Percentiles rank a stretch among this genome's conserved stretches.
Conservation (phyloP, 2,113 vertebrate genomes). For the Eurystomus gularis region DNA sequence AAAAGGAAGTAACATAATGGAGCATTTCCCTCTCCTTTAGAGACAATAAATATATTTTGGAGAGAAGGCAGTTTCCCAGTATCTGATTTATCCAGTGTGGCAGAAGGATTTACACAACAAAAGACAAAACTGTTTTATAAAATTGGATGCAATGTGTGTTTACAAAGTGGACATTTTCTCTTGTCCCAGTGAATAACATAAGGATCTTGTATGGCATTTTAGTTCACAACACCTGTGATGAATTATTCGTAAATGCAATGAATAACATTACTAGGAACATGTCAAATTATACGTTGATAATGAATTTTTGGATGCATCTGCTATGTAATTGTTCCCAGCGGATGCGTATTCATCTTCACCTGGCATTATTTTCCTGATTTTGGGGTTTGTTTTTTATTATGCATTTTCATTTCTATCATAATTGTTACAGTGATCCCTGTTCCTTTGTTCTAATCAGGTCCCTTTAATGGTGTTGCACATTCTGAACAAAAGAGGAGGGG, state of each 20-base stretch:
- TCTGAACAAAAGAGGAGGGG: constrained; percentile 61
- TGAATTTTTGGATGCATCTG: constrained; percentile 65
- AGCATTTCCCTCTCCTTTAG: not conserved
- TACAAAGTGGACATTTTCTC: constrained; percentile 61
- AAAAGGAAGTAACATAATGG: not conserved
- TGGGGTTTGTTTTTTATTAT: constrained; percentile 63
- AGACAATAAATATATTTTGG: constrained; percentile 12
- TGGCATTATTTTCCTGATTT: constrained; percentile 76
- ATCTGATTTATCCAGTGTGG: not conserved
- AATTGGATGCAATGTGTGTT: constrained; percentile 23
- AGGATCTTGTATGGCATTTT: constrained; percentile 37
- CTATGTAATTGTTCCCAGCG: constrained; percentile 58
- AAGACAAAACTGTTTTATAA: constrained; percentile 40
- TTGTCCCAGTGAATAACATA: constrained; percentile 35
- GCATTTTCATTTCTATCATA: constrained; percentile 83
- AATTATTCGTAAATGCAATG: constrained; percentile 72
- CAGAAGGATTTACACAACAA: constrained; percentile 40
- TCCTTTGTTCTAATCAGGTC: constrained; percentile 72
- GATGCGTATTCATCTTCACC: constrained; percentile 58
- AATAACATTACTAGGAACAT: constrained; percentile 65
- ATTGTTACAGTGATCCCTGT: constrained; percentile 73
- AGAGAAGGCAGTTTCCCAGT: not conserved
- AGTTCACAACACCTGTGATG: constrained; percentile 65
- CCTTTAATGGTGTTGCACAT: constrained; percentile 65
- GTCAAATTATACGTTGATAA: constrained; percentile 71